These are phyloP conservation scores for Caranx melampygus DNA, from an alignment of 2,113 vertebrate species.

Conservation along the genomic window DNA sequence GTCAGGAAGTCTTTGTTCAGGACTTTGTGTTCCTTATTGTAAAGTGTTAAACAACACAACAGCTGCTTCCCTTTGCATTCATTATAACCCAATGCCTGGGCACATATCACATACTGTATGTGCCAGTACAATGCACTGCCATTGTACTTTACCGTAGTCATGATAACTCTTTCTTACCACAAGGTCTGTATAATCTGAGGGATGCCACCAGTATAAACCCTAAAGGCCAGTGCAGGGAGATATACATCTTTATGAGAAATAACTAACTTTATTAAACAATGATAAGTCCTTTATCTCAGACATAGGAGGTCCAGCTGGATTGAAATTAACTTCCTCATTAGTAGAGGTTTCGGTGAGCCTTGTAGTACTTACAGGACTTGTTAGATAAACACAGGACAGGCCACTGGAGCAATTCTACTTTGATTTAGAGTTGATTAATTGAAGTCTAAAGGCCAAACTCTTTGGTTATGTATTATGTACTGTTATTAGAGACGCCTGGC, in stretches of 20 bases:
- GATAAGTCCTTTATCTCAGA: neutral
- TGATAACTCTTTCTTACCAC: neutral
- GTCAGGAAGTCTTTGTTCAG: neutral
- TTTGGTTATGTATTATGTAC: constrained; percentile 45
- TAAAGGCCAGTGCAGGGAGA: neutral
- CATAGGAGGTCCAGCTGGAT: neutral
- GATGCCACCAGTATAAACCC: neutral
- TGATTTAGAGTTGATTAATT: constrained; percentile 37
- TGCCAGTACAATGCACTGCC: neutral
- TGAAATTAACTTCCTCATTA: constrained; percentile 41
- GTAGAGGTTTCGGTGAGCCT: neutral
- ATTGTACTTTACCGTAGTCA: neutral
- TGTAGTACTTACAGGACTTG: constrained; percentile 6
- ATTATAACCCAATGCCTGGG: no score
- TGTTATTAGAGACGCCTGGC: neutral
- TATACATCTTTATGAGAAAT: neutral
- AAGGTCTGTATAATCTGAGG: neutral
- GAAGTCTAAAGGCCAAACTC: constrained; percentile 48
- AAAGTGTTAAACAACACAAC: neutral
- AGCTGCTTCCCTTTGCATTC: neutral
- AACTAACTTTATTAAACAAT: neutral
- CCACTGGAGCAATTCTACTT: neutral
- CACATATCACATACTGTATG: no score
- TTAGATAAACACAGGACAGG: constrained; percentile 5
- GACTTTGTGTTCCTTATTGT: neutral